Conservation (phyloP, 2,797 vertebrate genomes). For the Labeo calbasu region DNA sequence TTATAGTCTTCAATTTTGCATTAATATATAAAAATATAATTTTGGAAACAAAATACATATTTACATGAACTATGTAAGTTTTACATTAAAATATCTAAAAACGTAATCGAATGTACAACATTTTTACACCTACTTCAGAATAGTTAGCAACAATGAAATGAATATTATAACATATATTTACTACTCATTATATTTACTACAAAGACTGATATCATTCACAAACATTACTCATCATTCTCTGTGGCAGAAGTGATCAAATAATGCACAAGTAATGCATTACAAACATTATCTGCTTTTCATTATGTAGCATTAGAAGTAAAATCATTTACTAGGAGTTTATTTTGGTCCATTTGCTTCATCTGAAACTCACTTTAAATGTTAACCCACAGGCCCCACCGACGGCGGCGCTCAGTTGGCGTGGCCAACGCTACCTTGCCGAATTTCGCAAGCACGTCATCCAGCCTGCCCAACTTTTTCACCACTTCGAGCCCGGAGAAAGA, state of each 20-base stretch:
- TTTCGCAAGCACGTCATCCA: conserved; percentile 67
- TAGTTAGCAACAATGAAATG: too few relatives aligned
- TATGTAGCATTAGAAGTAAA: not conserved
- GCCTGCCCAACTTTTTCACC: conserved; percentile 60
- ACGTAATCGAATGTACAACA: too few relatives aligned
- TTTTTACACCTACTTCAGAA: too few relatives aligned
- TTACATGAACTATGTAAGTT: too few relatives aligned
- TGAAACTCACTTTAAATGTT: not conserved
- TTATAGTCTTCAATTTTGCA: not conserved
- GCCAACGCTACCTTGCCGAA: conserved; percentile 79
- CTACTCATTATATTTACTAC: not conserved
- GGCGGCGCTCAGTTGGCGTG: conserved; percentile 84
- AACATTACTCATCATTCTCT: not conserved
- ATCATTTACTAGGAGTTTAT: not conserved
- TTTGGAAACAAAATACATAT: too few relatives aligned
- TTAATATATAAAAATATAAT: not conserved
- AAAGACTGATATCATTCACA: not conserved
- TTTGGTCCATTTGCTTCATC: not conserved
- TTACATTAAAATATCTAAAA: too few relatives aligned
- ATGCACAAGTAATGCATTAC: not conserved
- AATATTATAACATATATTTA: not conserved
- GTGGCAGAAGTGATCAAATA: not conserved
- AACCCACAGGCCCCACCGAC: conserved; percentile 80
- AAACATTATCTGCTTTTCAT: not conserved
- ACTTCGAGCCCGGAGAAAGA: conserved; percentile 68